Conservation (phyloP, 2,113 vertebrate species). For the Hydropotes inermis region DNA sequence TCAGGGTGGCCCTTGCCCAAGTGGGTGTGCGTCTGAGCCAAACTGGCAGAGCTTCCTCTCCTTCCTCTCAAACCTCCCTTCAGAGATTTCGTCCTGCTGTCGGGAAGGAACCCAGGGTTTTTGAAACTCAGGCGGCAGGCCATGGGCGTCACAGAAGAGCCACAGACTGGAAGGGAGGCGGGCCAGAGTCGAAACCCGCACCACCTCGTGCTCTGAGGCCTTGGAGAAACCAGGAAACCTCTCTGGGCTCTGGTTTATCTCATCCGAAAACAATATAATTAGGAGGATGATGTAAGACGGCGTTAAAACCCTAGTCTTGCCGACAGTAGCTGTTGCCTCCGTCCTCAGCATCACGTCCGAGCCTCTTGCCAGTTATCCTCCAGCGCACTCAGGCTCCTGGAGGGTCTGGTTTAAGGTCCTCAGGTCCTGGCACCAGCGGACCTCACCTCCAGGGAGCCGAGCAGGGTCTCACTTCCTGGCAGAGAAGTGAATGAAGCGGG, state of each 20-base stretch:
- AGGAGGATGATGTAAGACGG: background rate
- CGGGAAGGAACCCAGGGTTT: background rate
- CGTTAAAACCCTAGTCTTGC: background rate
- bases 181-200: background rate
- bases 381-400: background rate
- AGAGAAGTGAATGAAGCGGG: background rate
- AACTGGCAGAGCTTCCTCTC: conserved; percentile 36
- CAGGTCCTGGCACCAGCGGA: background rate
- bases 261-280: background rate
- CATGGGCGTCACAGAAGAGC: background rate
- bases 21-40: conserved; percentile 37
- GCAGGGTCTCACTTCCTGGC: background rate
- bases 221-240: background rate
- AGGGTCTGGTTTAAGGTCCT: background rate
- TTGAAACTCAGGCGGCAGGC: background rate
- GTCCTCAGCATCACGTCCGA: rapidly evolving
- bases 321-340: background rate
- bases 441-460: background rate
- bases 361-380: background rate
- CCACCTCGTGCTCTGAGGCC: background rate
- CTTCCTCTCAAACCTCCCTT: conserved; percentile 50
- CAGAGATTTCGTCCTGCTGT: conserved; percentile 22
- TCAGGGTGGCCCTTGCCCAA: conserved; percentile 1
- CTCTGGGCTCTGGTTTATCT: background rate
- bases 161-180: background rate